A percentile compares a stretch with the other conserved stretches of the same genome.
Evolutionary conservation across 2,113 vertebrate species (phyloP).

Genomic region (Neolamprologus longior): DNA sequence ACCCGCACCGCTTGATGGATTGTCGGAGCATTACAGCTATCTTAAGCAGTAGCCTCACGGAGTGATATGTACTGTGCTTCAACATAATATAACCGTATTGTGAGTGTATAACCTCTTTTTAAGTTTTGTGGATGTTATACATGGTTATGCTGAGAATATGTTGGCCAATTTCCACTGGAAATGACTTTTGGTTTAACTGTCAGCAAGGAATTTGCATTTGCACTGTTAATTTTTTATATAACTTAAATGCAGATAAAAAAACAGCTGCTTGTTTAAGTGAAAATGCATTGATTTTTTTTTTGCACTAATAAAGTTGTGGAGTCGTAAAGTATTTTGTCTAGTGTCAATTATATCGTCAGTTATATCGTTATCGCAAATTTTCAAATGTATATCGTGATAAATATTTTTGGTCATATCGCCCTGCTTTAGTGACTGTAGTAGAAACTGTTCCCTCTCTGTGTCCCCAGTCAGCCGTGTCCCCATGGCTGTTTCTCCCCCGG

Average conservation of each 20-base stretch:
- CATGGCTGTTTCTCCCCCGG: neutral
- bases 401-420: neutral
- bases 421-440: neutral
- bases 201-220: neutral
- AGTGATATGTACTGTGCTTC: neutral
- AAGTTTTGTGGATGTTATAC: neutral
- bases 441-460: neutral
- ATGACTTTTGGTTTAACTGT: fast-evolving
- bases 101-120: neutral
- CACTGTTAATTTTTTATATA: fast-evolving
- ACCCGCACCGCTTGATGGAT: fast-evolving
- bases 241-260: neutral
- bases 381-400: neutral
- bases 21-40: neutral
- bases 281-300: neutral
- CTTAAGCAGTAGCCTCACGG: fast-evolving
- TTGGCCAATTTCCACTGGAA: neutral
- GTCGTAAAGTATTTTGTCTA: neutral
- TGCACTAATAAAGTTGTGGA: neutral
- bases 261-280: neutral
- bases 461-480: neutral
- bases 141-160: neutral
- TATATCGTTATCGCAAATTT: neutral
- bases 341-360: neutral
- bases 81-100: fast-evolving